These are phyloP conservation scores for Thysanoteuthis rhombus DNA, from an alignment of 2,888 invertebrate species.

Conservation along the genomic window DNA sequence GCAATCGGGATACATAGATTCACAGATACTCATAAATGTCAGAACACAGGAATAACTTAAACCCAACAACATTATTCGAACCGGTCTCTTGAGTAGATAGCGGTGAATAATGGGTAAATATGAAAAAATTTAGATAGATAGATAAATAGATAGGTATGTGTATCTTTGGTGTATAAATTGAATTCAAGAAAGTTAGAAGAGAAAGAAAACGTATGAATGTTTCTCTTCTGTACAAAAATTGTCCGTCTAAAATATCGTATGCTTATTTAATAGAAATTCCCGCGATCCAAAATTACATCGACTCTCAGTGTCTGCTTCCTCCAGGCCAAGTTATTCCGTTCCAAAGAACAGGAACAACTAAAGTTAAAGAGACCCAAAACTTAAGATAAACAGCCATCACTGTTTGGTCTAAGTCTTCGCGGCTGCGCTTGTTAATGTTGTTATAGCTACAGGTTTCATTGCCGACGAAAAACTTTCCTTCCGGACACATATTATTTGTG, in stretches of 20 bases:
- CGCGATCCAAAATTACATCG: not conserved
- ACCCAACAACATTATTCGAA: no score
- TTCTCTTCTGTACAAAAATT: not conserved
- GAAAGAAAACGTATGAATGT: not conserved
- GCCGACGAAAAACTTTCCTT: not conserved
- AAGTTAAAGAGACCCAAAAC: not conserved
- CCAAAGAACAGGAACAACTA: not conserved
- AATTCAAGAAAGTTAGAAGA: not conserved
- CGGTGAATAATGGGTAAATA: no score
- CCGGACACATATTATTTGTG: not conserved
- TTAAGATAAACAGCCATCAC: not conserved
- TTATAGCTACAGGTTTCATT: not conserved
- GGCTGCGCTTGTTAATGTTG: not conserved
- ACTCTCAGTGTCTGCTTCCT: not conserved
- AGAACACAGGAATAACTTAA: no score
- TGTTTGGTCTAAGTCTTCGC: not conserved
- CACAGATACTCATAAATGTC: no score
- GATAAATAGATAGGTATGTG: not conserved
- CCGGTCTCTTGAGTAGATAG: no score
- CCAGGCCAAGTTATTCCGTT: not conserved
- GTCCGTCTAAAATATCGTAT: not conserved
- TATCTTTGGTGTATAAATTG: not conserved
- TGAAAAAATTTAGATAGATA: not conserved
- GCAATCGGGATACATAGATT: no score
- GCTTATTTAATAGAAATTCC: not conserved